Evolutionary conservation across 2,888 invertebrate genomes (phyloP).

Genomic region (Acholoe squamosa): DNA sequence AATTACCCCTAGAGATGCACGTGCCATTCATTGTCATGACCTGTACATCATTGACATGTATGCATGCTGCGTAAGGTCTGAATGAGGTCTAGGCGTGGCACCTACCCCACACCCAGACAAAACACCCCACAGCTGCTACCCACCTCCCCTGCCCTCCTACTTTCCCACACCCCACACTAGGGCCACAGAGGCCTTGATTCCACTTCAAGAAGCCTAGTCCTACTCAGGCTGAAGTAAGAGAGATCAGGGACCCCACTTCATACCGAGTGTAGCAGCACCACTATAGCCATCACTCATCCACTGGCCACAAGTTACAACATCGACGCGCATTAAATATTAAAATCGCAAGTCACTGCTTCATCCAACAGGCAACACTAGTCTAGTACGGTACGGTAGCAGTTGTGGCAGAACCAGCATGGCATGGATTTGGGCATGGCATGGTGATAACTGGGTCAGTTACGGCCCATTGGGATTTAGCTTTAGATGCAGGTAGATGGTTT

Average conservation of each 20-base stretch:
- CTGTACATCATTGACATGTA: too few relatives aligned
- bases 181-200: neutral
- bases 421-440: too few relatives aligned
- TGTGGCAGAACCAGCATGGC: too few relatives aligned
- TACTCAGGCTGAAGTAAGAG: too few relatives aligned
- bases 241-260: too few relatives aligned
- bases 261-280: neutral
- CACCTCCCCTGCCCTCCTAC: neutral
- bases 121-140: neutral
- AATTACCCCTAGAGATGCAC: too few relatives aligned
- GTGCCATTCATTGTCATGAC: too few relatives aligned
- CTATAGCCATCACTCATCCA: neutral
- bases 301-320: constrained; percentile 18
- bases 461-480: neutral
- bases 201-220: neutral
- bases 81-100: too few relatives aligned
- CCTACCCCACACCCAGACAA: too few relatives aligned
- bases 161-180: neutral
- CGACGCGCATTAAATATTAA: constrained; percentile 48
- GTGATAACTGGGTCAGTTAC: neutral
- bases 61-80: too few relatives aligned
- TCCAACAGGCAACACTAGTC: neutral
- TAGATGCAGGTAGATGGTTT: neutral
- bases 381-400: neutral
- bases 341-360: neutral